Percentiles rank a stretch among this genome's conserved stretches.
These are phyloP conservation scores for Lysandra coridon DNA, from an alignment of 2,888 invertebrate genomes.

Conservation along the genomic window DNA sequence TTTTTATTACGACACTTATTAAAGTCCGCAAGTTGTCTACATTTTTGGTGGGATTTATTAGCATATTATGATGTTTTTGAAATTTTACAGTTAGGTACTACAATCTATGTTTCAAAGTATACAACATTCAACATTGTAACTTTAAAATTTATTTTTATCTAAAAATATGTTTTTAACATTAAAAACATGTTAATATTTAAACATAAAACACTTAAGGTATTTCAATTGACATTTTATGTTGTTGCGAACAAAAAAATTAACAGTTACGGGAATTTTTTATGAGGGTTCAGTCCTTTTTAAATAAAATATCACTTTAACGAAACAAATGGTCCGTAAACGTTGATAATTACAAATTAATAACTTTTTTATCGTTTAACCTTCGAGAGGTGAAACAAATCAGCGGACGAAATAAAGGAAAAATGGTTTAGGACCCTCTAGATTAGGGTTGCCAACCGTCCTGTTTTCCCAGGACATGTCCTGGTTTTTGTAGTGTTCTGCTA, in stretches of 20 bases:
- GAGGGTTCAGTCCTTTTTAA: constrained; percentile 3
- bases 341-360: constrained; percentile 28
- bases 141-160: neutral
- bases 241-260: neutral
- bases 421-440: constrained; percentile 39
- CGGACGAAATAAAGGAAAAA: constrained; percentile 10
- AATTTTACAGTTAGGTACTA: neutral
- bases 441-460: neutral
- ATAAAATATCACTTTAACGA: constrained; percentile 26
- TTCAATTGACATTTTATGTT: neutral
- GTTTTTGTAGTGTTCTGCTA: too few relatives aligned
- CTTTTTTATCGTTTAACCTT: constrained; percentile 23
- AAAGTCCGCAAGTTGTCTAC: too few relatives aligned
- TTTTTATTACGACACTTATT: neutral
- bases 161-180: neutral
- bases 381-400: neutral
- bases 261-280: constrained; percentile 6
- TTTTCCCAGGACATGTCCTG: too few relatives aligned
- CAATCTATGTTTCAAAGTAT: neutral
- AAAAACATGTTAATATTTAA: neutral
- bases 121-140: too few relatives aligned
- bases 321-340: constrained; percentile 26
- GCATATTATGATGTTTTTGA: neutral
- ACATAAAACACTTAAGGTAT: neutral
- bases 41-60: too few relatives aligned